Evolutionary conservation across 2,797 vertebrate genomes (phyloP).

Genomic region (Ceyx erithaca): DNA sequence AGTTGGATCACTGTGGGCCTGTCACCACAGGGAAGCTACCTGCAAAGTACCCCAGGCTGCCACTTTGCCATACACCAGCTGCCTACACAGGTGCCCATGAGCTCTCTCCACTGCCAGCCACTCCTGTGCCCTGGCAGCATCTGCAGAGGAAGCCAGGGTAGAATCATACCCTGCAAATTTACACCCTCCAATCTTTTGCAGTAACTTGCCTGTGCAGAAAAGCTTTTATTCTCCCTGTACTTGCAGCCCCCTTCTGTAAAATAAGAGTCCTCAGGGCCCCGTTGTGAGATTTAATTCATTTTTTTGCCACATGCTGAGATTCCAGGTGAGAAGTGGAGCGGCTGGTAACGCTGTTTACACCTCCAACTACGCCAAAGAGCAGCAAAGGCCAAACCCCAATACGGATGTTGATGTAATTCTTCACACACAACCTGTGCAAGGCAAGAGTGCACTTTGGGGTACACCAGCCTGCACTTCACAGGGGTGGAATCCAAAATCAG

Average conservation of each 20-base stretch:
- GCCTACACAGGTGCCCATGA: neutral
- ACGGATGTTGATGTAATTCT: neutral
- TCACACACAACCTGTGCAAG: neutral
- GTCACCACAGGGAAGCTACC: neutral
- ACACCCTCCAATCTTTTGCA: neutral
- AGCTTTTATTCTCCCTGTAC: neutral
- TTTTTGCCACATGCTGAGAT: slow-evolving; percentile 35
- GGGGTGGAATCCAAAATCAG: slow-evolving; percentile 4
- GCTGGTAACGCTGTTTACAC: slow-evolving; percentile 41
- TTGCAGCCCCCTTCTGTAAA: slow-evolving; percentile 27
- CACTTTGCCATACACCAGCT: neutral
- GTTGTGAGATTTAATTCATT: slow-evolving; percentile 62
- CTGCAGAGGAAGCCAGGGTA: neutral
- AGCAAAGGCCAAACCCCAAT: slow-evolving; percentile 12
- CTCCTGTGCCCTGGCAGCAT: neutral
- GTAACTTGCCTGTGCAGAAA: neutral
- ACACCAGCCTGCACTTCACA: neutral
- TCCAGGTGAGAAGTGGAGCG: slow-evolving; percentile 40
- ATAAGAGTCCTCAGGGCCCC: slow-evolving; percentile 18
- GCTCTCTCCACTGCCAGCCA: neutral
- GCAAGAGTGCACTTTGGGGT: neutral
- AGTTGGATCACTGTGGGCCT: neutral
- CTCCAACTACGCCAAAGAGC: slow-evolving; percentile 1
- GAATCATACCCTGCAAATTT: neutral
- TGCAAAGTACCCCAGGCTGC: neutral